A percentile compares a stretch with the other conserved stretches of the same genome.
Evolutionary conservation across 2,888 invertebrate genomes (phyloP).

Genomic region (Molorchus minor): DNA sequence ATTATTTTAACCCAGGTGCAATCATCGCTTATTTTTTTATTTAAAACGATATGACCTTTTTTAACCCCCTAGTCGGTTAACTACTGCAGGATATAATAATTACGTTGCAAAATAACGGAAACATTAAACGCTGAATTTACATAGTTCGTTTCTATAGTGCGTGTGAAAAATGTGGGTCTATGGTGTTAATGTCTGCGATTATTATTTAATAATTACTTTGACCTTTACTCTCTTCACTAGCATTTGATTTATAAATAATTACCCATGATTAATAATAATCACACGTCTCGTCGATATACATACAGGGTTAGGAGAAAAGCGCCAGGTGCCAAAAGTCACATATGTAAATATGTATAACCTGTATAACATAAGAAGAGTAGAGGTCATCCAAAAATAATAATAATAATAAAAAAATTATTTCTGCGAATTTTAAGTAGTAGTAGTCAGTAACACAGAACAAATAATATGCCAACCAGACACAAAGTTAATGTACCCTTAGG

Average conservation of each 20-base stretch:
- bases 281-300: not conserved
- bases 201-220: not conserved
- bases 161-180: constrained; percentile 3
- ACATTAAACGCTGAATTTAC: not conserved
- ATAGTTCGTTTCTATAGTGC: constrained; percentile 11
- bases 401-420: too few species aligned
- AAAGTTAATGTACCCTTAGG: too few species aligned
- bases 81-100: not conserved
- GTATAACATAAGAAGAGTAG: not conserved
- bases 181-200: not conserved
- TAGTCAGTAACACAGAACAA: too few species aligned
- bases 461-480: too few species aligned
- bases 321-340: not conserved
- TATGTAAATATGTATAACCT: not conserved
- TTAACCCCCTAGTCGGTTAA: not conserved
- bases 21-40: not conserved
- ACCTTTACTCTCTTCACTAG: not conserved
- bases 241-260: not conserved
- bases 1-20: too few species aligned
- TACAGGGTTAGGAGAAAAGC: not conserved
- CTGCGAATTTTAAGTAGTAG: too few species aligned
- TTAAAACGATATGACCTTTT: not conserved
- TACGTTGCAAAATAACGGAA: constrained; percentile 19
- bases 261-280: not conserved
- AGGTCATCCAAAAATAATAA: too few species aligned